Percentiles rank a stretch among this genome's conserved stretches.
Evolutionary conservation across 1,140 invertebrate species (phyloP).

Genomic region (Sminthurinus signatus): DNA sequence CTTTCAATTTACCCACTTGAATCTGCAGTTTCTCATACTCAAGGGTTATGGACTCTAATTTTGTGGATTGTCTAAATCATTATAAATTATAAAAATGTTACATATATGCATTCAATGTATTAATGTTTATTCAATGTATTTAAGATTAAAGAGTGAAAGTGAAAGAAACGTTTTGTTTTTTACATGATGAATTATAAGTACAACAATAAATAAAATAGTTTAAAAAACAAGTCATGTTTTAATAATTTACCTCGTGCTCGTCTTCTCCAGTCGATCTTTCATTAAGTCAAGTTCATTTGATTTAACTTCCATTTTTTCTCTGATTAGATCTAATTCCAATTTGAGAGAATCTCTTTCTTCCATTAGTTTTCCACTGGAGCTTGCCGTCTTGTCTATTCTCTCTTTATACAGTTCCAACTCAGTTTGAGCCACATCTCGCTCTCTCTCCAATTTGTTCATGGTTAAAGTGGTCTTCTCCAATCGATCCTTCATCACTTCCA

Average conservation of each 20-base stretch:
- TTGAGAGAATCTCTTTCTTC: slow-evolving; percentile 81
- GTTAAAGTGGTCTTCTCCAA: slow-evolving; percentile 77
- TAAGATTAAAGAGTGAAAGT: too few species aligned
- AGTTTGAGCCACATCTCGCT: slow-evolving; percentile 72
- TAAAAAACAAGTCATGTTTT: too few species aligned
- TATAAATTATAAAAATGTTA: too few species aligned
- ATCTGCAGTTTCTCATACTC: slow-evolving; percentile 79
- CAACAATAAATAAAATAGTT: too few species aligned
- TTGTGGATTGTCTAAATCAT: slow-evolving; percentile 77
- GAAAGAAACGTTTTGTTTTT: too few species aligned
- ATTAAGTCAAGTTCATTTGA: slow-evolving; percentile 56
- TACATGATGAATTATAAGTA: too few species aligned
- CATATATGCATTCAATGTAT: too few species aligned
- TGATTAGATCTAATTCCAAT: slow-evolving; percentile 84
- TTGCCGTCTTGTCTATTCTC: slow-evolving; percentile 75
- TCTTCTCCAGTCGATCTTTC: slow-evolving; percentile 81
- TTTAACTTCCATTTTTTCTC: slow-evolving; percentile 87
- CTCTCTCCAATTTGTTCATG: slow-evolving; percentile 79
- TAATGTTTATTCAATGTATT: too few species aligned
- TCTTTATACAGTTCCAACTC: slow-evolving; percentile 83
- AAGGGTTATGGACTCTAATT: slow-evolving; percentile 73
- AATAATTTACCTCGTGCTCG: too few species aligned
- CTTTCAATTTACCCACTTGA: slow-evolving; percentile 67
- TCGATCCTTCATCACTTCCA: slow-evolving; percentile 76
- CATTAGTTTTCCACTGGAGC: slow-evolving; percentile 70